Base-by-base conservation (phyloP, 2,797 vertebrate genomes). In the Hippocampus kuda region DNA sequence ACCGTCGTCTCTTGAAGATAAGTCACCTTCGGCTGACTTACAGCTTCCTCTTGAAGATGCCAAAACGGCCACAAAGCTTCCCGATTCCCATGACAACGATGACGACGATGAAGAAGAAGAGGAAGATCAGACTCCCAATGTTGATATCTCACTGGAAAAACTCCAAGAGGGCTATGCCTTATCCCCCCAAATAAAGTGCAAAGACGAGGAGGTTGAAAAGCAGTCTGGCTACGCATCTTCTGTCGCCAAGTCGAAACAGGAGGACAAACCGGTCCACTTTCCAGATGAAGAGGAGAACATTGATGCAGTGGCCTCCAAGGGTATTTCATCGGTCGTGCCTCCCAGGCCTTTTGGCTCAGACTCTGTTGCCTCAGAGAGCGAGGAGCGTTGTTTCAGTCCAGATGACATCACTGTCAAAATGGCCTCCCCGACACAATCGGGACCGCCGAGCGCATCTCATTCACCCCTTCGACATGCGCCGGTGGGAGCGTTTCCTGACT, bases 331-430 rank as follows among this genome's bases (percentile, higher is more conserved):
- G 12, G 88, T 83, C 22, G 80, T 84, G 56, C 80, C 88, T 53
- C 77, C 79, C 15, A 82, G 87, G 84, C 78, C 83, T 63, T 83
- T 88, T 34, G 82, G 88, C 73, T 85, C 86, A 57, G 93, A 95
- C 70, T 87, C 92, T 0, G 70, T 86, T 63, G 88, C 89, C 53
- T 93, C 89, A 65, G 96, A 99, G 70, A 88, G 85, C 1, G 95
- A 98, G 66, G 97, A 97, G 16, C 91, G 95, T 61, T 98, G 96
- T 86, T 89, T 91, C 78, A 99, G 96, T 80, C 96, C 97, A 0
- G 96, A 98, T 22, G 96, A 99, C 7, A 93, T 96, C 84, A 99
- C 97, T 9, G 93, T 99, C 69, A 98, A 97, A 89, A 94, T 98
- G 94, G 94, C 95, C 30, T 98, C 95, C 44, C 96, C 95, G 30